Evolutionary conservation across 2,797 vertebrate species (phyloP).

Genomic region (Spatula clypeata): DNA sequence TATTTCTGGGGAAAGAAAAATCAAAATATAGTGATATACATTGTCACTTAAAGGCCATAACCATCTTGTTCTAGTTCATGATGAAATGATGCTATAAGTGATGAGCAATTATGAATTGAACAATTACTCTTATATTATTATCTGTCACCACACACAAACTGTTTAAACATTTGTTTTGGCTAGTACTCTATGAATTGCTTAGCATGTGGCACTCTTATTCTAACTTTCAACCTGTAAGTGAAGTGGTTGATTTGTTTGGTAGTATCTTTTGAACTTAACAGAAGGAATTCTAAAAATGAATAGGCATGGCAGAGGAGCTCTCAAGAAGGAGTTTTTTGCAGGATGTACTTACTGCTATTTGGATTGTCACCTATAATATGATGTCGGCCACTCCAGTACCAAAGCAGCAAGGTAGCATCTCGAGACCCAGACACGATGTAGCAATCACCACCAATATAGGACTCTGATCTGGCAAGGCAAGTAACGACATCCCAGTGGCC

Average conservation of each 20-base stretch:
- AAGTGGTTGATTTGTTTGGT: not conserved
- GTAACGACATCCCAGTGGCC: conserved; percentile 99
- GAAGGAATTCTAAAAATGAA: not conserved
- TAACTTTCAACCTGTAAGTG: not conserved
- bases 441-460: conserved; percentile 97
- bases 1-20: conserved; percentile 6
- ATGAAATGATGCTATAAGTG: conserved; percentile 6
- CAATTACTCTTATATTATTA: conserved; percentile 21
- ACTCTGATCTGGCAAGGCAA: conserved; percentile 95
- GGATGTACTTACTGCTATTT: conserved; percentile 94
- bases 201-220: not conserved
- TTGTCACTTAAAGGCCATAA: conserved; percentile 53
- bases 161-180: conserved; percentile 10
- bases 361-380: conserved; percentile 99
- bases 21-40: conserved; percentile 55
- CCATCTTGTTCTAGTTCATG: conserved; percentile 9
- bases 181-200: not conserved
- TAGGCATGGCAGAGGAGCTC: not conserved
- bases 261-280: not conserved
- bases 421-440: conserved; percentile 98
- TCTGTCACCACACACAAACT: not conserved
- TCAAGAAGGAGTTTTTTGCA: not conserved
- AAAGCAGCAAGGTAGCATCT: conserved; percentile 95
- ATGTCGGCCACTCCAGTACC: conserved; percentile 98
- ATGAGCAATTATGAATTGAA: conserved; percentile 26